Percentiles rank a stretch among this genome's conserved stretches.
Conservation (phyloP, 1,140 invertebrate species). For the Leptinotarsa defecta region DNA sequence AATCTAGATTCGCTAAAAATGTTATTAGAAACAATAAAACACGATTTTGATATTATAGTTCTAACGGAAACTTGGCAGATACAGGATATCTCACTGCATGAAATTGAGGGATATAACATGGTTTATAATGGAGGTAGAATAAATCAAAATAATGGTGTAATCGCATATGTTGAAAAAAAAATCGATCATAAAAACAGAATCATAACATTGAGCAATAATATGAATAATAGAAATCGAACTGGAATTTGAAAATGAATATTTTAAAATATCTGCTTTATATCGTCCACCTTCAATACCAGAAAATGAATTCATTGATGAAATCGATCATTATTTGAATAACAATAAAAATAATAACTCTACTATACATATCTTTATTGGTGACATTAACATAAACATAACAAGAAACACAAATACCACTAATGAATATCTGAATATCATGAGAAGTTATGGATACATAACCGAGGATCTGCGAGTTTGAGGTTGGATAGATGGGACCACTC, state of each 20-base stretch:
- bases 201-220: slow-evolving; percentile 11
- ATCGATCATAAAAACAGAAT: not conserved
- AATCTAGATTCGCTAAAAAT: slow-evolving; percentile 5
- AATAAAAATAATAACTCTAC: slow-evolving; percentile 10
- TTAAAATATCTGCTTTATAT: slow-evolving; percentile 13
- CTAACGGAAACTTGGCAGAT: slow-evolving; percentile 1
- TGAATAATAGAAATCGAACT: slow-evolving; percentile 11
- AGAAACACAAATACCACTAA: not conserved
- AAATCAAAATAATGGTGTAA: not conserved
- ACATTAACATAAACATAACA: not conserved
- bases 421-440: slow-evolving; percentile 12
- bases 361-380: slow-evolving; percentile 13
- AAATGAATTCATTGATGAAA: slow-evolving; percentile 13
- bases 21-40: slow-evolving; percentile 9
- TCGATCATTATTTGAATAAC: slow-evolving; percentile 6
- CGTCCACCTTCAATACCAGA: slow-evolving; percentile 4
- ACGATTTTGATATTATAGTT: slow-evolving; percentile 3
- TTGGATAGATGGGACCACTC: not conserved
- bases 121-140: slow-evolving; percentile 14
- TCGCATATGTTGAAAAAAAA: slow-evolving; percentile 4
- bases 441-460: not conserved
- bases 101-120: slow-evolving; percentile 4
- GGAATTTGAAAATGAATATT: not conserved
- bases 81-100: slow-evolving; percentile 12
- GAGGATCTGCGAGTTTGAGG: not conserved